Evolutionary conservation across 2,113 vertebrate genomes (phyloP).

Genomic region (Passer montanus): DNA sequence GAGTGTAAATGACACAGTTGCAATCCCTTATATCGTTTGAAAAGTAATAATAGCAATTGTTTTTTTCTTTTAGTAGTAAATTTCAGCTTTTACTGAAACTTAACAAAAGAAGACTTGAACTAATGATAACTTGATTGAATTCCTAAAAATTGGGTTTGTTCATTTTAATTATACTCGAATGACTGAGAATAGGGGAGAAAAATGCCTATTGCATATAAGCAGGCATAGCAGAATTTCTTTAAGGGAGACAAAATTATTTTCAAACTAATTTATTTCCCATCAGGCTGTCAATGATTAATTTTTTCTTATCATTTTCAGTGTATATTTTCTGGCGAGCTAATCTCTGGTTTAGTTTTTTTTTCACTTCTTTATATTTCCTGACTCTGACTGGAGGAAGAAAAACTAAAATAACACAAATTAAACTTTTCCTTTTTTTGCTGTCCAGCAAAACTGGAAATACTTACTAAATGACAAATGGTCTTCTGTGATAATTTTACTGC

Average conservation of each 20-base stretch:
- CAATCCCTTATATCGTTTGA: neutral
- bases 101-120: neutral
- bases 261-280: neutral
- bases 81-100: neutral
- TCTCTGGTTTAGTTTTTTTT: neutral
- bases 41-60: neutral
- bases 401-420: neutral
- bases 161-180: neutral
- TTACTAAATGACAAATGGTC: neutral
- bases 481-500: constrained; percentile 35
- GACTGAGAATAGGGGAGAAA: neutral
- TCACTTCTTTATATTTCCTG: neutral
- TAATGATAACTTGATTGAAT: neutral
- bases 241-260: neutral
- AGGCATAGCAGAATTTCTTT: neutral
- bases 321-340: neutral
- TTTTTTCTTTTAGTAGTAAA: neutral
- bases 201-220: neutral
- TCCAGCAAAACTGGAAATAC: constrained; percentile 34
- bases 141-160: neutral
- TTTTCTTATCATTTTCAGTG: neutral
- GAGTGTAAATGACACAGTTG: rapidly evolving
- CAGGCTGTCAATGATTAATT: neutral
- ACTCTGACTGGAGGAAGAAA: neutral
- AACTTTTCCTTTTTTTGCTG: constrained; percentile 11